phyloP scores from a whole-genome alignment of 2,888 invertebrate species.

The Augochlorella aurata region DNA sequence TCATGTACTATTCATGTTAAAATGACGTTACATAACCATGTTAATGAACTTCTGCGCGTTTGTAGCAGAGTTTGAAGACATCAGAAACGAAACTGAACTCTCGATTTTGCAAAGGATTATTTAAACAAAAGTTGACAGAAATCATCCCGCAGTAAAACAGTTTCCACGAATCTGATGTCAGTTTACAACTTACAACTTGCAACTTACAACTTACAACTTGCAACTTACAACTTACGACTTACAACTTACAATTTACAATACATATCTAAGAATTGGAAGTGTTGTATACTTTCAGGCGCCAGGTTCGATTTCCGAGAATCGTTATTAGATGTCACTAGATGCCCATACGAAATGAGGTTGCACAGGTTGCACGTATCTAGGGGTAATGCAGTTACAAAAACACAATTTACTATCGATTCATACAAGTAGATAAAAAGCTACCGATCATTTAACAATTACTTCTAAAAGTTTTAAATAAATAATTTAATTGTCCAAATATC shows the following conservation, averaged over 20 bases:
- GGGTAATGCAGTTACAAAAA: neutral
- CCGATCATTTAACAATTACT: neutral
- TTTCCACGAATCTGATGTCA: neutral
- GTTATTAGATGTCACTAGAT: neutral
- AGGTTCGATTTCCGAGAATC: neutral
- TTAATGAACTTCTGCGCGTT: neutral
- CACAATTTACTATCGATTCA: neutral
- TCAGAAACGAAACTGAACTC: neutral
- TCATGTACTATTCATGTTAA: neutral
- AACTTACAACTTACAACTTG: neutral
- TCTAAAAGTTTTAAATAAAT: no score
- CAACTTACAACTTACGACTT: neutral
- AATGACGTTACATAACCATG: constrained; percentile 6
- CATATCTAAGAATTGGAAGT: neutral
- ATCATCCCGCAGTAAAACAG: neutral
- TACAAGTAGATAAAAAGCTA: neutral
- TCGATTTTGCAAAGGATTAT: neutral
- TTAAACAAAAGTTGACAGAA: neutral
- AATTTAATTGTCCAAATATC: no score
- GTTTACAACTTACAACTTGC: neutral
- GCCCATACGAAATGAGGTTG: neutral
- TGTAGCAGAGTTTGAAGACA: neutral
- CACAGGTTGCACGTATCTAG: constrained; percentile 63
- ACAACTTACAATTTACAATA: neutral
- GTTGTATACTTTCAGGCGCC: neutral